Evolutionary conservation across 2,888 invertebrate species (phyloP).

Genomic region (Caenorhabditis zanzibari): DNA sequence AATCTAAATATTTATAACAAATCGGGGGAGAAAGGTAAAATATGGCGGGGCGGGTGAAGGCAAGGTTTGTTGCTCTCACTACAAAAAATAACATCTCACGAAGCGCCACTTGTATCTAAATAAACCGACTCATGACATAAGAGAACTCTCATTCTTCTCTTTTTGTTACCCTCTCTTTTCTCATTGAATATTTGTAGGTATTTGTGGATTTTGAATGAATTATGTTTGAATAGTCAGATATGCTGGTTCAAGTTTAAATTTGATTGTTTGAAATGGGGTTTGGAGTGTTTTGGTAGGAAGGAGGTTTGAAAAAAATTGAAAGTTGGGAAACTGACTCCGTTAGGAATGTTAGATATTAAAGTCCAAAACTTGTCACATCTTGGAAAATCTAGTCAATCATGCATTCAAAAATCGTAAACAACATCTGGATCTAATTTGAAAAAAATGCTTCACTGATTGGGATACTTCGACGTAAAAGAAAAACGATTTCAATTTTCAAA

Average conservation of each 20-base stretch:
- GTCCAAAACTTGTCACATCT: not conserved
- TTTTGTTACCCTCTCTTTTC: slow-evolving; percentile 9
- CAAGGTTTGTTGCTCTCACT: slow-evolving; percentile 24
- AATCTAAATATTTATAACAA: slow-evolving; percentile 6
- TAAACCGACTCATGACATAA: slow-evolving; percentile 42
- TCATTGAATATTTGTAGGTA: slow-evolving; percentile 7
- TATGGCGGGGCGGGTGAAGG: not conserved
- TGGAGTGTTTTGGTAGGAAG: not conserved
- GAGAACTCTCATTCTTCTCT: slow-evolving; percentile 19
- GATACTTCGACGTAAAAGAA: not conserved
- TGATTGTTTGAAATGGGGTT: not conserved
- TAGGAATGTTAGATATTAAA: not conserved
- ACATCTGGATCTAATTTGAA: too few species aligned
- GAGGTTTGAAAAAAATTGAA: too few species aligned
- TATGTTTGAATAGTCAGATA: slow-evolving; percentile 28
- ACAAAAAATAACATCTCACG: slow-evolving; percentile 58
- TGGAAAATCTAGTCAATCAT: not conserved
- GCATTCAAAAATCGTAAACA: too few species aligned
- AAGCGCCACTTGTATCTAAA: slow-evolving; percentile 60
- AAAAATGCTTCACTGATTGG: too few species aligned
- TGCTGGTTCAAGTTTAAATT: not conserved
- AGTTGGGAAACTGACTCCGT: too few species aligned
- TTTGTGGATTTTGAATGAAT: not conserved
- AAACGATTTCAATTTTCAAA: not conserved
- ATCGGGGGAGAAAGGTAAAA: slow-evolving; percentile 2